Percentiles rank a stretch among this genome's conserved stretches.
Evolutionary conservation across 1,140 invertebrate species (phyloP).

Genomic region (Drosophila pseudoananassae): DNA sequence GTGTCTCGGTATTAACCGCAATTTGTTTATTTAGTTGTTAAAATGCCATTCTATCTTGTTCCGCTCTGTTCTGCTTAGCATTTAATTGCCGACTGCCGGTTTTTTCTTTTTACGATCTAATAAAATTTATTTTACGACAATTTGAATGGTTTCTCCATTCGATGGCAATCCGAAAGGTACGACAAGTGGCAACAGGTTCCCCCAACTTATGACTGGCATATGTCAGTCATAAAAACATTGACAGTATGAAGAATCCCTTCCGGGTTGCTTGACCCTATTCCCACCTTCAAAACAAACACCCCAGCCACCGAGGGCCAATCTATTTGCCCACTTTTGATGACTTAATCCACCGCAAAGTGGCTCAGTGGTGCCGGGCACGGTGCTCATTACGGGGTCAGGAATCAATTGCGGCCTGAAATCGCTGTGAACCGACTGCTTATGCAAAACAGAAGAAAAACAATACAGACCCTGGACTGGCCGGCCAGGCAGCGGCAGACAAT

Average conservation of each 20-base stretch:
- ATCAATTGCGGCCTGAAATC: conserved; percentile 45
- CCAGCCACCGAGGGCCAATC: conserved; percentile 19
- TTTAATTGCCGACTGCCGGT: conserved; percentile 71
- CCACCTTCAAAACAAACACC: conserved; percentile 38
- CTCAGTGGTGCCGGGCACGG: conserved; percentile 35
- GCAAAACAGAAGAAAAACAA: conserved; percentile 36
- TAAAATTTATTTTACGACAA: conserved; percentile 82
- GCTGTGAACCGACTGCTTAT: conserved; percentile 49
- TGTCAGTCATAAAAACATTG: background rate
- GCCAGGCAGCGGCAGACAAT: conserved; percentile 31
- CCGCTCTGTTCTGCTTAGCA: conserved; percentile 63
- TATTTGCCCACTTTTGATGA: conserved; percentile 27
- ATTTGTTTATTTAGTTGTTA: conserved; percentile 83
- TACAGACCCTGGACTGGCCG: background rate
- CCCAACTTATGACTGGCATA: conserved; percentile 4
- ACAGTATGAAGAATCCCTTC: conserved; percentile 7
- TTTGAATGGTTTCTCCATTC: conserved; percentile 71
- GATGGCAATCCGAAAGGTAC: conserved; percentile 2
- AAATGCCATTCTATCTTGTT: conserved; percentile 78
- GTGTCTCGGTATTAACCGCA: conserved; percentile 73
- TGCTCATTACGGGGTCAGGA: conserved; percentile 56
- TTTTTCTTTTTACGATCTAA: conserved; percentile 74
- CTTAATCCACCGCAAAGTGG: conserved; percentile 53
- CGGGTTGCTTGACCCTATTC: conserved; percentile 8
- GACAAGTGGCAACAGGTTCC: conserved; percentile 59